A percentile compares a stretch with the other conserved stretches of the same genome.
Evolutionary conservation across 2,888 invertebrate species (phyloP).

Genomic region (Hybos culiciformis): DNA sequence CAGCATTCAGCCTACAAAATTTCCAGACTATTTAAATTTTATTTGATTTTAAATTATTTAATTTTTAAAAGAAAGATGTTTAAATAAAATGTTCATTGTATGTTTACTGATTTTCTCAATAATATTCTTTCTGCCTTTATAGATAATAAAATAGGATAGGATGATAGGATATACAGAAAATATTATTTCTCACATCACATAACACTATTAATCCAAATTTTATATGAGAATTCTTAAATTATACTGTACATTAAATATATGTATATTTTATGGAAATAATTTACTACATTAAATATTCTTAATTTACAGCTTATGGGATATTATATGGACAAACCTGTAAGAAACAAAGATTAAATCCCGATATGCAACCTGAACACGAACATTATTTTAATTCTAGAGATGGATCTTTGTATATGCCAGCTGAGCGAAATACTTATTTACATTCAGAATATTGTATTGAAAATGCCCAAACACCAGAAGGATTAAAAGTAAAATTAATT

Average conservation of each 20-base stretch:
- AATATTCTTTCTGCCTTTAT: too few species aligned
- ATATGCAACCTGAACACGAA: slow-evolving; percentile 22
- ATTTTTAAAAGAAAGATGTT: too few species aligned
- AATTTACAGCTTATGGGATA: slow-evolving; percentile 26
- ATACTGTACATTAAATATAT: not conserved
- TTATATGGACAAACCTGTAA: slow-evolving; percentile 25
- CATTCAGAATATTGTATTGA: slow-evolving; percentile 30
- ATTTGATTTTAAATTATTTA: too few species aligned
- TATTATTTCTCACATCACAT: too few species aligned
- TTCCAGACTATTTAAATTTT: too few species aligned
- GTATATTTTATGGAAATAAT: not conserved
- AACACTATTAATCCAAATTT: not conserved
- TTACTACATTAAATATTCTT: not conserved
- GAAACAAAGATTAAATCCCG: slow-evolving; percentile 27
- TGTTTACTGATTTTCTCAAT: not conserved
- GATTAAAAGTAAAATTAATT: slow-evolving; percentile 21
- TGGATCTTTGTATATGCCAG: slow-evolving; percentile 24
- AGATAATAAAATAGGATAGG: too few species aligned
- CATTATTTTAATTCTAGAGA: slow-evolving; percentile 26
- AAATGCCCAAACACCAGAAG: slow-evolving; percentile 17
- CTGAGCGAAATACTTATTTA: slow-evolving; percentile 19
- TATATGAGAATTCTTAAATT: too few species aligned
- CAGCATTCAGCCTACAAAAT: too few species aligned
- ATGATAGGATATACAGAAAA: too few species aligned
- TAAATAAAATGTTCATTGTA: too few species aligned